phyloP scores from a whole-genome alignment of 2,797 vertebrate species.

The Rhyacichthys aspro region DNA sequence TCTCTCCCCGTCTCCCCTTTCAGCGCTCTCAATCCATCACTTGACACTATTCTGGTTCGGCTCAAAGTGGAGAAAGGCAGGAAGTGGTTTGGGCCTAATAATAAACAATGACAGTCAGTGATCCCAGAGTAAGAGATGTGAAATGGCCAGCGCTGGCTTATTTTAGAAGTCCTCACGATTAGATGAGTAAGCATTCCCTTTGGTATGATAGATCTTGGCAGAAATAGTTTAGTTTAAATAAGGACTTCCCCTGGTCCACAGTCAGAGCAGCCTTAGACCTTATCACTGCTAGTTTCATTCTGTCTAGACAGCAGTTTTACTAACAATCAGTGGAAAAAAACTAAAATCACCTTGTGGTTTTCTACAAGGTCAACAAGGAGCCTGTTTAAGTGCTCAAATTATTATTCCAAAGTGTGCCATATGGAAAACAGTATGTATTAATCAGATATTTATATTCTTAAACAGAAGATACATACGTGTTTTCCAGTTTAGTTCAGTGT shows the following conservation, averaged over 20 bases:
- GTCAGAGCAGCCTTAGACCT: neutral
- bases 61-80: constrained; percentile 72
- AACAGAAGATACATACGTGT: neutral
- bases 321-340: neutral
- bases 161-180: constrained; percentile 63
- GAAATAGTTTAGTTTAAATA: constrained; percentile 51
- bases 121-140: constrained; percentile 59
- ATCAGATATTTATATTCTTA: neutral
- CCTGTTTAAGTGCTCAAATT: neutral
- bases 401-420: neutral
- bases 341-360: neutral
- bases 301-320: constrained; percentile 8
- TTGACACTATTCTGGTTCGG: constrained; percentile 44
- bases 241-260: constrained; percentile 40
- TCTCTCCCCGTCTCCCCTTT: constrained; percentile 14
- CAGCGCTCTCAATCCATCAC: constrained; percentile 29
- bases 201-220: constrained; percentile 51
- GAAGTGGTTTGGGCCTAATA: constrained; percentile 77
- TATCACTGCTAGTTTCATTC: neutral
- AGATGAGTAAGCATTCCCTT: constrained; percentile 68
- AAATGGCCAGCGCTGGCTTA: constrained; percentile 56
- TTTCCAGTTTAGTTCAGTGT: too few species aligned
- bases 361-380: neutral
- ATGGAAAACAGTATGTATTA: neutral
- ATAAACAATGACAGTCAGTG: constrained; percentile 77